Evolutionary conservation across 2,888 invertebrate genomes (phyloP).

Genomic region (Enchytraeus crypticus): DNA sequence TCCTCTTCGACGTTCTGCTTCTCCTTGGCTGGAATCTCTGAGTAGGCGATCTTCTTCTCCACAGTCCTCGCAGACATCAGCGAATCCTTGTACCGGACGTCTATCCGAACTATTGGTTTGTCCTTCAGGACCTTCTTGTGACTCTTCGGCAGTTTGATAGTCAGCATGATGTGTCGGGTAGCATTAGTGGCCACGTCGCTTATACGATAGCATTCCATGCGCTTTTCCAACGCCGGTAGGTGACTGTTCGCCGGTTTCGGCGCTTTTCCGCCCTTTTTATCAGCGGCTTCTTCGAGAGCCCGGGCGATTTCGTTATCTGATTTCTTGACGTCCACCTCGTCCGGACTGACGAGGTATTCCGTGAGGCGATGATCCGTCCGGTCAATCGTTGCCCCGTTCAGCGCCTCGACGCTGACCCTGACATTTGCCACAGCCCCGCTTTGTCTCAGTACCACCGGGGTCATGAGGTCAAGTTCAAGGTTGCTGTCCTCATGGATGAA

Average conservation of each 20-base stretch:
- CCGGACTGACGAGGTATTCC: not conserved
- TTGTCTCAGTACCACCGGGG: constrained; percentile 36
- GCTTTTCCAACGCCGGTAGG: not conserved
- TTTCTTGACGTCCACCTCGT: not conserved
- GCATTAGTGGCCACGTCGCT: constrained; percentile 21
- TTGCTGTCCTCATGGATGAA: constrained; percentile 34
- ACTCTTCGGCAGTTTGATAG: constrained; percentile 21
- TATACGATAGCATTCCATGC: constrained; percentile 14
- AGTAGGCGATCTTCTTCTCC: constrained; percentile 17
- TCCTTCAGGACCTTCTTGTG: constrained; percentile 25
- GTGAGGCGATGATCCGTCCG: not conserved
- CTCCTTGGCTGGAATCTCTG: constrained; percentile 23
- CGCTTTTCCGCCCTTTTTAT: not conserved
- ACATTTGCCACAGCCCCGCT: constrained; percentile 35
- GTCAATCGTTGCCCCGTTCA: constrained; percentile 21
- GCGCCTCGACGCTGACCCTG: constrained; percentile 24
- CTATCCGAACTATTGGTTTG: constrained; percentile 21
- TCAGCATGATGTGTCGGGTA: constrained; percentile 17
- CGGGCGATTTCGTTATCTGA: not conserved
- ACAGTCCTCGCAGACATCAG: constrained; percentile 1
- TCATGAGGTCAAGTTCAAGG: constrained; percentile 35
- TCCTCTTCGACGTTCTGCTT: constrained; percentile 14
- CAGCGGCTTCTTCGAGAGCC: not conserved
- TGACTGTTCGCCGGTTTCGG: not conserved
- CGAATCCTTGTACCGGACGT: constrained; percentile 19